These are phyloP conservation scores for Hirtodrosophila cameraria DNA, from an alignment of 2,888 invertebrate genomes.

Conservation along the genomic window DNA sequence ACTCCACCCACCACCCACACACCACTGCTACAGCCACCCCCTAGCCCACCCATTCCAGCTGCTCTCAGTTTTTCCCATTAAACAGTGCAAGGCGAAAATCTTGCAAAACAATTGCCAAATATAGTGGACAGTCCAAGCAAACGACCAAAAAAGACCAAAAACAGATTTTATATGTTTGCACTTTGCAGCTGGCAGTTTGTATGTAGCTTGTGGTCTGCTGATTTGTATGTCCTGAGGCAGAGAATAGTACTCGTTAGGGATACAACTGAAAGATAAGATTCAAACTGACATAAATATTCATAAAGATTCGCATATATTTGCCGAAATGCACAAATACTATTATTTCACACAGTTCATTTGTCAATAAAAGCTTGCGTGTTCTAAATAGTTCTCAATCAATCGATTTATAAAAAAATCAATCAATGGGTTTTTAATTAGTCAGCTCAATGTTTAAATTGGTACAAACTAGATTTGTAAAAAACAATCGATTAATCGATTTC, in stretches of 20 bases:
- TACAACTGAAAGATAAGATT: not conserved
- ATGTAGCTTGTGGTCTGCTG: constrained; percentile 28
- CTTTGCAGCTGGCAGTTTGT: constrained; percentile 25
- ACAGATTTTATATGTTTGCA: constrained; percentile 28
- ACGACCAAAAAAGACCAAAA: constrained; percentile 1
- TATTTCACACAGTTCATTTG: no score
- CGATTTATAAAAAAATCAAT: no score
- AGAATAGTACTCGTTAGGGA: constrained; percentile 27
- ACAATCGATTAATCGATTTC: no score
- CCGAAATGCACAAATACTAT: no score
- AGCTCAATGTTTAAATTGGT: no score
- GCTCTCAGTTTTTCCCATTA: constrained; percentile 43
- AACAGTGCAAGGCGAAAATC: constrained; percentile 32
- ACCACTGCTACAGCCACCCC: not conserved
- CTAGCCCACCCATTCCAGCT: not conserved
- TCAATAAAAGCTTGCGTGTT: no score
- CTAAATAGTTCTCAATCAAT: no score
- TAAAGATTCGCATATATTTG: no score
- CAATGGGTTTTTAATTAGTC: no score
- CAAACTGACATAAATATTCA: constrained; percentile 9
- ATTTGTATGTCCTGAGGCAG: constrained; percentile 28
- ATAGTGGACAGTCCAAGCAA: constrained; percentile 32
- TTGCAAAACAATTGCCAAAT: constrained; percentile 52
- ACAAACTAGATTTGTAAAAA: no score
- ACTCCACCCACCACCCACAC: not conserved